Conservation (phyloP, 2,113 vertebrate species). For the Solea senegalensis region DNA sequence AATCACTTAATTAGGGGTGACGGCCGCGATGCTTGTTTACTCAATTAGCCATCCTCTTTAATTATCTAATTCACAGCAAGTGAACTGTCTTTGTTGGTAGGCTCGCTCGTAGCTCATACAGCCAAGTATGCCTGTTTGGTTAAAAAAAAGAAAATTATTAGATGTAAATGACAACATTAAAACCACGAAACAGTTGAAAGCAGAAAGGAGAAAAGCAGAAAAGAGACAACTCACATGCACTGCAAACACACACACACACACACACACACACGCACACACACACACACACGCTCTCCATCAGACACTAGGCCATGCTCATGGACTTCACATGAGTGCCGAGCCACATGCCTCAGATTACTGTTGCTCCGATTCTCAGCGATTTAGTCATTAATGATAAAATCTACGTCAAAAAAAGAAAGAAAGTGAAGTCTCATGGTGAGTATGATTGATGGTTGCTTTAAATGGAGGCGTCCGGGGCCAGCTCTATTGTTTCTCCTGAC, state of each 20-base stretch:
- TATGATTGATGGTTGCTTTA: slow-evolving; percentile 85
- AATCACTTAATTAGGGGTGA: slow-evolving; percentile 99
- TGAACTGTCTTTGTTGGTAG: slow-evolving; percentile 85
- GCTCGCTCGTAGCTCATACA: slow-evolving; percentile 56
- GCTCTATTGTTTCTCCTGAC: slow-evolving; percentile 83
- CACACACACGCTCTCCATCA: slow-evolving; percentile 15
- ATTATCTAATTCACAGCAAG: slow-evolving; percentile 94
- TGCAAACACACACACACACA: background rate
- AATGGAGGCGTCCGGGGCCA: slow-evolving; percentile 81
- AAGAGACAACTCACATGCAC: background rate
- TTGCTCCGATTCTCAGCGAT: slow-evolving; percentile 55
- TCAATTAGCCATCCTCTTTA: slow-evolving; percentile 98
- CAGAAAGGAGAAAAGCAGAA: slow-evolving; percentile 1
- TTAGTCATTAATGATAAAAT: slow-evolving; percentile 85
- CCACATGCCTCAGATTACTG: slow-evolving; percentile 69
- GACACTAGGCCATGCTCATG: slow-evolving; percentile 59
- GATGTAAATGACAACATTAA: background rate
- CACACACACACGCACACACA: background rate
- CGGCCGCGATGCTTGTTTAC: slow-evolving; percentile 94
- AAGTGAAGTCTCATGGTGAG: slow-evolving; percentile 79
- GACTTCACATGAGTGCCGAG: slow-evolving; percentile 32
- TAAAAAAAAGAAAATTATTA: background rate
- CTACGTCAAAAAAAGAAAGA: slow-evolving; percentile 72
- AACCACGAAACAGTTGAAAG: background rate
- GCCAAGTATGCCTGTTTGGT: slow-evolving; percentile 2